Base-by-base conservation (phyloP, 2,888 invertebrate species). In the Choreutis nemorana region DNA sequence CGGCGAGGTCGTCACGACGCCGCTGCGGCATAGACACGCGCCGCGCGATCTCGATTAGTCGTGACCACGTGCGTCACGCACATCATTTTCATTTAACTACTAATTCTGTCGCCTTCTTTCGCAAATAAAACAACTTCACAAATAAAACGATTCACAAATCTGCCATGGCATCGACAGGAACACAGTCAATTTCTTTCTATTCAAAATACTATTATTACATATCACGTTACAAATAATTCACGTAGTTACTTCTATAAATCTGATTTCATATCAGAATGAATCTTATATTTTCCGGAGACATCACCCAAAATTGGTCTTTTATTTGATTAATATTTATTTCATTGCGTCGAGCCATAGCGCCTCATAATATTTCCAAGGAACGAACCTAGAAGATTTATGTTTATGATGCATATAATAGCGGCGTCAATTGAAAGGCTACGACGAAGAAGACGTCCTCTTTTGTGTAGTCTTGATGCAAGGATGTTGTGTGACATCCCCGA, bases 371-470 rank as follows among this genome's bases (percentile, higher is more conserved):
- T 54, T 47, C 45, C 44, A 45, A 42, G 45, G 45, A 55, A 54
- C 45, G 43, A 42, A 38, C 43, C 48, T 39, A 40, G 31, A 47
- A 55, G 55, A 59, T 61, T 61, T 62, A 56, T 54, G 46, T 57
- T 55, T 59, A 61, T 55, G 49, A 55, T 53, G 53, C 49, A 42
- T 48, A 50, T 52, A 50, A 58, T 54, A 53, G 52, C 52, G 48
- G 52, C 52, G 55, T 51, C 59, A 55, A 55, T 59, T 54, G 56
- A 56, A 54, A 41, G 44, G 48, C 30, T 31, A 42, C 43, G 39
- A 38, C 42, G 40, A 37, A 44, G 39, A 39, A 46, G 44, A 39
- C 46, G 44, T 45, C 40, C 45, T 42, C 50, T 48, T 50, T 50
- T 49, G 43, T 52, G 44, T 48, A 41, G 34, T 43, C 41, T 42